These are phyloP conservation scores for Hydroisotoma schaefferi DNA, from an alignment of 2,888 invertebrate species.

Conservation along the genomic window DNA sequence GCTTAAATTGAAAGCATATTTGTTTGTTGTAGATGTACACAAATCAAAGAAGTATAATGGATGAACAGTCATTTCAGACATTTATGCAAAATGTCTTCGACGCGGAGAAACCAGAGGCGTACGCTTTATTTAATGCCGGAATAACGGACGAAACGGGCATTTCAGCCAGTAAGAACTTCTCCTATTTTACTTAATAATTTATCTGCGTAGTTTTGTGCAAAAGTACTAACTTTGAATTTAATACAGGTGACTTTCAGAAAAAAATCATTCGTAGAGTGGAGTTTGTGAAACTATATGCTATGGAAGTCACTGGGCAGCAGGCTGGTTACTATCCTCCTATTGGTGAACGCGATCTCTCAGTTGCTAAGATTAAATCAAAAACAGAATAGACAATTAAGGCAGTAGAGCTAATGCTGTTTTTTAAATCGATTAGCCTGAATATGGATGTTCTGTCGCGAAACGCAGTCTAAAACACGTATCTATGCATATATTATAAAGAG, in stretches of 20 bases:
- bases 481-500: no score
- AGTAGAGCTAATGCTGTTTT: no score
- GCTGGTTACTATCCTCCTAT: slow-evolving; percentile 1
- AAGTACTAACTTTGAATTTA: no score
- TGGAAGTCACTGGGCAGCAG: slow-evolving; percentile 8
- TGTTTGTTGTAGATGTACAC: slow-evolving; percentile 2
- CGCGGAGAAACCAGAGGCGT: neutral
- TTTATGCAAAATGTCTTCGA: slow-evolving; percentile 10
- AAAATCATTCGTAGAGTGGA: slow-evolving; percentile 4
- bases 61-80: neutral
- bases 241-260: slow-evolving; percentile 3
- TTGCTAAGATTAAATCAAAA: neutral
- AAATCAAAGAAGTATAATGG: neutral
- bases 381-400: no score
- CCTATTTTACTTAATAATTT: no score
- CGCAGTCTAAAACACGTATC: no score
- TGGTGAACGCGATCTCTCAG: slow-evolving; percentile 6
- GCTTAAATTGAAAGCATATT: neutral
- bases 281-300: slow-evolving; percentile 9
- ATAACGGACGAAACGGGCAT: neutral
- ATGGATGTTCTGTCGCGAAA: no score
- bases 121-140: neutral
- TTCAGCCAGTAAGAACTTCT: neutral
- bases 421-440: no score
- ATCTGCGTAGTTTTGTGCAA: no score